These are phyloP conservation scores for Philopotamus ludificatus DNA, from an alignment of 1,140 invertebrate species.

Conservation along the genomic window DNA sequence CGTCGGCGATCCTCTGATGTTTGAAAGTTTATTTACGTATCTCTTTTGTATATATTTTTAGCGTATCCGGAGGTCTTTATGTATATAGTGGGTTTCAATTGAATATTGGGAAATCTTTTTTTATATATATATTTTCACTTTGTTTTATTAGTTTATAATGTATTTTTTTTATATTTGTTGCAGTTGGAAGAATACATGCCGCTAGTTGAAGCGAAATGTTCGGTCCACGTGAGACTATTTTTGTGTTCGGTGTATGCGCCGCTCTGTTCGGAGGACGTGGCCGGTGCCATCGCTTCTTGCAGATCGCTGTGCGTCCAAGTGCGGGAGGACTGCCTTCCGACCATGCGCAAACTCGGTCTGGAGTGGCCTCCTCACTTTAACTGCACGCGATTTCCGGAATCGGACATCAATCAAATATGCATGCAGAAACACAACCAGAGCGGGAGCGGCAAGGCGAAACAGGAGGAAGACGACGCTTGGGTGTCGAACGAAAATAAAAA, in stretches of 20 bases:
- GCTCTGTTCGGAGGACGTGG: conserved; percentile 87
- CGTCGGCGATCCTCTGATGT: conserved; percentile 11
- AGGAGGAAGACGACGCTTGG: conserved; percentile 30
- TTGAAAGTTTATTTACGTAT: background rate
- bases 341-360: conserved; percentile 68
- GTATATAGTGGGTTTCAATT: too few relatives aligned
- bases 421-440: conserved; percentile 54
- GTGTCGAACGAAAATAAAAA: conserved; percentile 10
- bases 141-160: too few relatives aligned
- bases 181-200: conserved; percentile 75
- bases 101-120: too few relatives aligned
- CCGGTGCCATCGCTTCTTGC: conserved; percentile 83
- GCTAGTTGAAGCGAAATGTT: conserved; percentile 83
- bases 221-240: conserved; percentile 81
- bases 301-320: conserved; percentile 82
- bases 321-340: conserved; percentile 71
- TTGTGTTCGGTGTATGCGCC: conserved; percentile 90
- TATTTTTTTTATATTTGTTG: too few relatives aligned
- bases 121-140: background rate
- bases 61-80: too few relatives aligned
- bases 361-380: conserved; percentile 75
- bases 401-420: conserved; percentile 56
- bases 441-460: conserved; percentile 45
- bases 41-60: too few relatives aligned
- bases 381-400: conserved; percentile 62